Evolutionary conservation across 2,113 vertebrate species (phyloP).

Genomic region (Ophiodon elongatus): DNA sequence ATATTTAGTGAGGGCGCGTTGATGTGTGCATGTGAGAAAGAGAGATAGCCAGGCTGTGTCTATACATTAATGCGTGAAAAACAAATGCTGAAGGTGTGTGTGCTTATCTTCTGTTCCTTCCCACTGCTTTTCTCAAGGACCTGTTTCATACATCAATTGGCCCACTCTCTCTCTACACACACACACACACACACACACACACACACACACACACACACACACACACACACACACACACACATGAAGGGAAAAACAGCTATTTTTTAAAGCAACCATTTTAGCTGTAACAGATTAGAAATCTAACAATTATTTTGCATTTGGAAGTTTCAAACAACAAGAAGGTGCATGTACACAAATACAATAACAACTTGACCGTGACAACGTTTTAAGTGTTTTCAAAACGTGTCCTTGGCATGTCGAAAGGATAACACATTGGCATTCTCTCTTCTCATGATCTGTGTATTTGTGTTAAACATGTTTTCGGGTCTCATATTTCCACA

Average conservation of each 20-base stretch:
- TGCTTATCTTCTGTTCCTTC: constrained; percentile 34
- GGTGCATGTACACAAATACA: neutral
- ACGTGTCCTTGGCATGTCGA: neutral
- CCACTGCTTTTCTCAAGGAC: constrained; percentile 43
- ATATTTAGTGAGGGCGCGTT: neutral
- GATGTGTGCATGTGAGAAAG: neutral
- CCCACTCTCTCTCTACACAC: neutral
- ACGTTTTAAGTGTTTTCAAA: constrained; percentile 7
- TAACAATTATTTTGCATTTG: neutral
- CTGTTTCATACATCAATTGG: constrained; percentile 25
- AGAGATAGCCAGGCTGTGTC: neutral
- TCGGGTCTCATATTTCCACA: constrained; percentile 9
- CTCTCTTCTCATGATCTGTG: constrained; percentile 9
- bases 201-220: neutral
- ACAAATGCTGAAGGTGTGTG: constrained; percentile 10
- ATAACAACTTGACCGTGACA: constrained; percentile 29
- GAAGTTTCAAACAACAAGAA: constrained; percentile 3
- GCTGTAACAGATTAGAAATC: neutral
- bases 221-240: neutral
- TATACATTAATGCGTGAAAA: neutral
- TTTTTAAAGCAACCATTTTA: constrained; percentile 16
- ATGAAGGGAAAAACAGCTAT: neutral
- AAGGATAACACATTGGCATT: constrained; percentile 3
- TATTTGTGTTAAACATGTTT: constrained; percentile 23
- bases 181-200: neutral